Percentiles rank a stretch among this genome's conserved stretches.
Evolutionary conservation across 2,797 vertebrate genomes (phyloP).

Genomic region (Australoheros facetus): DNA sequence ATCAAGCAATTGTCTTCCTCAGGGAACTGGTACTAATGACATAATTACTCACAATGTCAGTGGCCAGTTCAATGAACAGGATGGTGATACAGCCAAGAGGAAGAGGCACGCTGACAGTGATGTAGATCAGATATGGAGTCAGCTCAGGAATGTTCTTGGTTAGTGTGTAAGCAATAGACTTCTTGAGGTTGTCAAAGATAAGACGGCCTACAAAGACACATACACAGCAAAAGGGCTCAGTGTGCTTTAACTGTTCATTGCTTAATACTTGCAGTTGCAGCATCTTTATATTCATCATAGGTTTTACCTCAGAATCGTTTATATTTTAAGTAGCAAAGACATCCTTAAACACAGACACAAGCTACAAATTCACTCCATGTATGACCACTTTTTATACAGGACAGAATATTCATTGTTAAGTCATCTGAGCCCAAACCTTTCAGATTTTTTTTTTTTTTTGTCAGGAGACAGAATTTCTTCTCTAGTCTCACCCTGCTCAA

Average conservation of each 20-base stretch:
- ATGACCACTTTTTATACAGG: neutral
- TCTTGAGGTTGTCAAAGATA: slow-evolving; percentile 93
- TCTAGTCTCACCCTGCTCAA: slow-evolving; percentile 82
- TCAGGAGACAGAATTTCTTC: neutral
- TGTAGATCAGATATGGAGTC: slow-evolving; percentile 91
- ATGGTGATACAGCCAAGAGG: slow-evolving; percentile 93
- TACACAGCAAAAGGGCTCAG: neutral
- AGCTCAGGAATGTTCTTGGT: slow-evolving; percentile 93
- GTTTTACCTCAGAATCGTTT: neutral
- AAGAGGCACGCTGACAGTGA: slow-evolving; percentile 89
- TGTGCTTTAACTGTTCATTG: neutral
- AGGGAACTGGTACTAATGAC: neutral
- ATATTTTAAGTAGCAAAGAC: neutral
- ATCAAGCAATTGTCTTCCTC: neutral
- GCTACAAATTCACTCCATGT: neutral
- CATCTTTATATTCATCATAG: neutral
- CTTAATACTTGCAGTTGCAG: neutral
- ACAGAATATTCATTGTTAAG: too few species aligned
- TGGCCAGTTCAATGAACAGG: slow-evolving; percentile 92
- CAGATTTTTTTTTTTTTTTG: too few species aligned
- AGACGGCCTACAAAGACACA: slow-evolving; percentile 78
- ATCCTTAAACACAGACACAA: neutral
- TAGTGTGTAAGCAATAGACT: slow-evolving; percentile 89
- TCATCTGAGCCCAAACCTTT: too few species aligned
- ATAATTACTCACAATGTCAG: slow-evolving; percentile 86